phyloP scores from a whole-genome alignment of 53 echinoderm and acorn worm species.

The Crossaster papposus region DNA sequence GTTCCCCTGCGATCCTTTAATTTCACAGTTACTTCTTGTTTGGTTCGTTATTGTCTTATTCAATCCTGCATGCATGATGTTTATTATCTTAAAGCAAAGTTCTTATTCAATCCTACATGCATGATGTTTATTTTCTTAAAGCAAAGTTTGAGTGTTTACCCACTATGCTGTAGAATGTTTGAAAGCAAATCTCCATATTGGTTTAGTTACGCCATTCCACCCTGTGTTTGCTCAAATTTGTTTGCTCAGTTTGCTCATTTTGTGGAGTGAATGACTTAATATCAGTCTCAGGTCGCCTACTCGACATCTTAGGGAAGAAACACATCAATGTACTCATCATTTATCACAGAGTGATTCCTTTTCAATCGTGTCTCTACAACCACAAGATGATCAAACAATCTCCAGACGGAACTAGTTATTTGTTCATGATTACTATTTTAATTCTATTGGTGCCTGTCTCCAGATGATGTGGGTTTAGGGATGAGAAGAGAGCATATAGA shows the following conservation, averaged over 20 bases:
- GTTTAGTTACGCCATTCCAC: background rate
- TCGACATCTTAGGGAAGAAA: background rate
- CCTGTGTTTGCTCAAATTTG: no score
- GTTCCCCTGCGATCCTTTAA: no score
- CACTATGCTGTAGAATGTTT: background rate
- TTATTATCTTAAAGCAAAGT: background rate
- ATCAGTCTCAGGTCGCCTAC: background rate
- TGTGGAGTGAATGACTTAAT: background rate
- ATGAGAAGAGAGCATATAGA: background rate
- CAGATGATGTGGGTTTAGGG: background rate
- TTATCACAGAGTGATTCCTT: no score
- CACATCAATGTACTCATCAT: background rate
- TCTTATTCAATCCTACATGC: no score
- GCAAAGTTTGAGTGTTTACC: background rate
- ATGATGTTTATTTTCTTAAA: background rate
- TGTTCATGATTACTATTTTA: background rate
- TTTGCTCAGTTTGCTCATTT: no score
- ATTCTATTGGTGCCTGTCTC: background rate
- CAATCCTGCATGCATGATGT: background rate
- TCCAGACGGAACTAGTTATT: background rate
- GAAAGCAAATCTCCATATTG: background rate
- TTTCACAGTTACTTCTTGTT: background rate
- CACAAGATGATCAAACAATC: background rate
- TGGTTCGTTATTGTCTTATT: background rate
- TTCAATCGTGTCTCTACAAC: no score